phyloP scores from a whole-genome alignment of 2,888 invertebrate genomes.

The Lacanobia wlatinum region DNA sequence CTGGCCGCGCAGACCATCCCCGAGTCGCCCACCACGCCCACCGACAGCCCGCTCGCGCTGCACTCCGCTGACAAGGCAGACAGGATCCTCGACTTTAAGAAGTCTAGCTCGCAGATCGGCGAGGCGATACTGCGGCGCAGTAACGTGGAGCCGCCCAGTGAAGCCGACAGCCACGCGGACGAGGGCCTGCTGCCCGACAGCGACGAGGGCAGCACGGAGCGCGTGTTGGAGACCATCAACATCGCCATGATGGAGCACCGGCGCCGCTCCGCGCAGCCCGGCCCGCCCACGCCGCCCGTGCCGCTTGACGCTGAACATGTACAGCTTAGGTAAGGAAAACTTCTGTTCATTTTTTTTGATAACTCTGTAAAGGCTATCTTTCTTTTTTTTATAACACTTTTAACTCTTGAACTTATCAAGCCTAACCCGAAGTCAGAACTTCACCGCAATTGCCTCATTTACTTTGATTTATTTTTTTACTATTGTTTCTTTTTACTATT shows the following conservation, averaged over 20 bases:
- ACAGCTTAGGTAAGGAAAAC: constrained; percentile 10
- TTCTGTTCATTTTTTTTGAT: not conserved
- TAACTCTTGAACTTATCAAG: too few species aligned
- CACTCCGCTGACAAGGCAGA: constrained; percentile 78
- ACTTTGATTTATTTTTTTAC: too few species aligned
- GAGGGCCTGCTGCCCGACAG: not conserved
- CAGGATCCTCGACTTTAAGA: constrained; percentile 84
- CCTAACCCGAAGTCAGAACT: too few species aligned
- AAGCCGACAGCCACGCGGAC: not conserved
- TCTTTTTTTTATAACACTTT: too few species aligned
- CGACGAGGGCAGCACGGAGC: constrained; percentile 58
- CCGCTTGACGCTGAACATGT: not conserved
- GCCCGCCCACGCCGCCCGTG: constrained; percentile 21
- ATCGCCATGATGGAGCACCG: constrained; percentile 77
- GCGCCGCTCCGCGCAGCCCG: constrained; percentile 61
- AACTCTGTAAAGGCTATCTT: too few species aligned
- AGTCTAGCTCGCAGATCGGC: constrained; percentile 82
- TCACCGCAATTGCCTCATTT: too few species aligned
- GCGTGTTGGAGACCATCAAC: constrained; percentile 79
- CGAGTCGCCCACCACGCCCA: constrained; percentile 80
- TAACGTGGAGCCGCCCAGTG: constrained; percentile 33
- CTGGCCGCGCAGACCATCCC: constrained; percentile 79
- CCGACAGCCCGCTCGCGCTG: constrained; percentile 77
- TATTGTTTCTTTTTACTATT: too few species aligned
- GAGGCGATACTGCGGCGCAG: constrained; percentile 77